phyloP scores from a whole-genome alignment of 2,888 invertebrate genomes.

The Drosophila fulvimacula region DNA sequence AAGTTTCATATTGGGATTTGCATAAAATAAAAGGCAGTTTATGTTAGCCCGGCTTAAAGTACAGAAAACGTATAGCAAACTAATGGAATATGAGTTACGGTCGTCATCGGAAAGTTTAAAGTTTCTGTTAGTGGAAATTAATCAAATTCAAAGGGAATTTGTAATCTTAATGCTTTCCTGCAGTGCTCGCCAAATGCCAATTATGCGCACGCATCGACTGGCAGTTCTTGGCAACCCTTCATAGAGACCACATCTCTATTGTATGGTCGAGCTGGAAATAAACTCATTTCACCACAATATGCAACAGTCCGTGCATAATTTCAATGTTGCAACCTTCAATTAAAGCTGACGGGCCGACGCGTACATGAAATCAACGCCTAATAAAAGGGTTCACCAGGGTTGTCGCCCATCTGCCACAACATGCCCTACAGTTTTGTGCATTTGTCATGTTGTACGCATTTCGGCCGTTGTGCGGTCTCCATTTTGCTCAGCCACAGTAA shows the following conservation, averaged over 20 bases:
- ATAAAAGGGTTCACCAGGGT: conserved; percentile 51
- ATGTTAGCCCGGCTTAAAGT: conserved; percentile 7
- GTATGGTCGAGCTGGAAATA: conserved; percentile 20
- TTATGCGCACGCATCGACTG: conserved; percentile 24
- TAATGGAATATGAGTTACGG: not conserved
- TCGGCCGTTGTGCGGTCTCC: conserved; percentile 66
- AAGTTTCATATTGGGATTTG: conserved; percentile 3
- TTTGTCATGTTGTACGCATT: conserved; percentile 74
- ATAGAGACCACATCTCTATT: conserved; percentile 2
- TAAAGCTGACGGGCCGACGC: conserved; percentile 44
- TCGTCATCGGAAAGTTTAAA: not conserved
- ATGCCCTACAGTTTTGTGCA: conserved; percentile 27
- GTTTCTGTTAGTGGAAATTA: conserved; percentile 6
- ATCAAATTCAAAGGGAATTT: conserved; percentile 14
- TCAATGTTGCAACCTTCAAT: conserved; percentile 57
- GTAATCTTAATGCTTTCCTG: not conserved
- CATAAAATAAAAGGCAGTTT: conserved; percentile 22
- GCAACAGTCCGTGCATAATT: conserved; percentile 65
- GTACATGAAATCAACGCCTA: conserved; percentile 54
- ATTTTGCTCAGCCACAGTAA: conserved; percentile 55
- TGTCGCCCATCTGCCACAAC: conserved; percentile 15
- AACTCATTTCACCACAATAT: conserved; percentile 44
- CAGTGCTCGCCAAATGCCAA: conserved; percentile 3
- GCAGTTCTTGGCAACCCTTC: conserved; percentile 10
- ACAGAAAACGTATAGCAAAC: conserved; percentile 1